Conservation (phyloP, 2,797 vertebrate genomes). For the Antrozous pallidus region DNA sequence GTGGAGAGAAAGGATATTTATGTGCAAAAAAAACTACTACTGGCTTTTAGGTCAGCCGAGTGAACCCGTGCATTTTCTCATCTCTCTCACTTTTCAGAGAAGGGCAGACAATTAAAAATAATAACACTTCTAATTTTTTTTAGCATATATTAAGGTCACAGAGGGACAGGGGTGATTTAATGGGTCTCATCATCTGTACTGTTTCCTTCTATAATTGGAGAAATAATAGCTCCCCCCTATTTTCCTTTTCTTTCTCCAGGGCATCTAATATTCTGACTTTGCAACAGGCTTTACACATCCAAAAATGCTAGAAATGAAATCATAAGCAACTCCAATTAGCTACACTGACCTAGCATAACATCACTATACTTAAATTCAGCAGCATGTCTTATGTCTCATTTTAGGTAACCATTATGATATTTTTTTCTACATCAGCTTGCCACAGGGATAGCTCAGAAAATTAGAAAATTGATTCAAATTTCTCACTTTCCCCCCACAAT, state of each 20-base stretch:
- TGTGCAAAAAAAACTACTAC: neutral
- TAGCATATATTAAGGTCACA: neutral
- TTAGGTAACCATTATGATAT: neutral
- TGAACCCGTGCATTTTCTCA: neutral
- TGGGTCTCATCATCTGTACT: neutral
- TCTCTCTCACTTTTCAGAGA: neutral
- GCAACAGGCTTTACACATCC: neutral
- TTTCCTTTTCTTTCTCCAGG: neutral
- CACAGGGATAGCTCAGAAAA: conserved; percentile 12
- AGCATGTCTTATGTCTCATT: neutral
- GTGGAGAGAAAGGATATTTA: conserved; percentile 14
- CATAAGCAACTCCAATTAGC: neutral
- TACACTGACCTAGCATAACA: neutral
- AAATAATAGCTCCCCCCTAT: neutral
- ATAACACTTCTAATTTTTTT: neutral
- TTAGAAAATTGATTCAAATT: conserved; percentile 52
- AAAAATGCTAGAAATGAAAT: neutral
- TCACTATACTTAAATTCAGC: neutral
- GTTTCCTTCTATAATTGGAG: neutral
- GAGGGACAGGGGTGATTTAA: neutral
- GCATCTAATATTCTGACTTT: neutral
- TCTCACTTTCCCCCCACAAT: neutral
- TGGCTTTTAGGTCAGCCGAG: conserved; percentile 18
- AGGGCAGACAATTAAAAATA: conserved; percentile 7
- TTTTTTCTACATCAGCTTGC: neutral